Base-by-base conservation (phyloP, 2,888 invertebrate species). In the Hymenopus coronatus region DNA sequence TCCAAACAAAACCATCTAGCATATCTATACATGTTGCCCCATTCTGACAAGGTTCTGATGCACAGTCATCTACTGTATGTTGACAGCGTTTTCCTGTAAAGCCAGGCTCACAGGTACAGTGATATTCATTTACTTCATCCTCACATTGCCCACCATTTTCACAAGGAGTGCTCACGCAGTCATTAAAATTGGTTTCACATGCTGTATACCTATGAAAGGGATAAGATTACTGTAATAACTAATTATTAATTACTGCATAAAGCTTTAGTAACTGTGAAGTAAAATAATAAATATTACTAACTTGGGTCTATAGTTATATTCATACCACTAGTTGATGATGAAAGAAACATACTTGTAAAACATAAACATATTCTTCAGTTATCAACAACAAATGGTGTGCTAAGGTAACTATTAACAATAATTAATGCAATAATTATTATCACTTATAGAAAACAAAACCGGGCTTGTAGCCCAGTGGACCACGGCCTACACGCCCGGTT, bases 51-150 rank as follows among this genome's bases (percentile, higher is more conserved):
- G 99, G 98, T 90, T 96, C 94, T 0, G 97, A 96, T 30, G 96
- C 96, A 92, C 99, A 99, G 92, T 98, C 98, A 92, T 99, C 98
- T 89, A 98, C 97, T 0, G 97, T 96, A 92, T 98, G 98, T 92
- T 99, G 98, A 92, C 98, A 99, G 91, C 96, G 96, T 92, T 98
- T 97, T 84, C 99, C 99, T 2, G 98, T 98, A 92, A 96, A 99
- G 1, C 98, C 99, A n/a, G 97, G 96, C 92, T 98, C 98, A 92
- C 99, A 99, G 88, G 96, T 96, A 92, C 99, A 99, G 70, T 95
- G 95, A 91, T 96, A 98, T 88, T 97, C 98, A 91, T 98, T 96
- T 6, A 98, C 95, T 90, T 96, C 94, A 92, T 99, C 99, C 46
- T 97, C 95, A 93, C 99, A 99, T 91, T 97, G 96, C 0, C 98